Conservation (phyloP, 2,113 vertebrate genomes). For the Scytalopus superciliaris region DNA sequence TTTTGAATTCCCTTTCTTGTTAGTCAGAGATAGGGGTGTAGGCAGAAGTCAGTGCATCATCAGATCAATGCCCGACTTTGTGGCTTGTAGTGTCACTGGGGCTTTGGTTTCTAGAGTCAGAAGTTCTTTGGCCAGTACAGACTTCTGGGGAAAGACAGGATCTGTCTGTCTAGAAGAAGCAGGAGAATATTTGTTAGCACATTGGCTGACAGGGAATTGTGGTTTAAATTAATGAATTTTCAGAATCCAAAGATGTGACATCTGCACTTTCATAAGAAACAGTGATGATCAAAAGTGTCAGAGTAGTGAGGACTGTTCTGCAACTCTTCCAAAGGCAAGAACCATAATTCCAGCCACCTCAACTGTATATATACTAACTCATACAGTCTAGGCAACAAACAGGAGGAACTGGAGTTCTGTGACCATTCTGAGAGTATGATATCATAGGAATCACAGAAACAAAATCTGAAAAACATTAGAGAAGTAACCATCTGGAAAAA, state of each 20-base stretch:
- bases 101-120: not conserved
- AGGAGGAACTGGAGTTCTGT: not conserved
- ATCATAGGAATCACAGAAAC: not conserved
- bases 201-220: not conserved
- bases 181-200: not conserved
- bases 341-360: rapidly evolving
- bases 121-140: not conserved
- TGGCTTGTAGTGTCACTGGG: not conserved
- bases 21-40: not conserved
- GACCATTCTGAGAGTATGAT: not conserved
- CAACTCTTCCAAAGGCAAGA: not conserved
- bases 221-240: not conserved
- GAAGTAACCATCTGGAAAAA: not conserved
- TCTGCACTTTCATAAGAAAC: not conserved
- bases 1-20: not conserved
- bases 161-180: not conserved
- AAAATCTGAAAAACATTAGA: not conserved
- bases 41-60: not conserved
- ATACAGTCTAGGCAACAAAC: not conserved
- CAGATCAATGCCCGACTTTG: not conserved
- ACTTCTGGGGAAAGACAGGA: not conserved
- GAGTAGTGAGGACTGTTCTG: not conserved
- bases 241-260: not conserved
- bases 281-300: not conserved
- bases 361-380: not conserved